A percentile compares a stretch with the other conserved stretches of the same genome.
Evolutionary conservation across 2,797 vertebrate species (phyloP).

Genomic region (Enteromius unitaeniatus): DNA sequence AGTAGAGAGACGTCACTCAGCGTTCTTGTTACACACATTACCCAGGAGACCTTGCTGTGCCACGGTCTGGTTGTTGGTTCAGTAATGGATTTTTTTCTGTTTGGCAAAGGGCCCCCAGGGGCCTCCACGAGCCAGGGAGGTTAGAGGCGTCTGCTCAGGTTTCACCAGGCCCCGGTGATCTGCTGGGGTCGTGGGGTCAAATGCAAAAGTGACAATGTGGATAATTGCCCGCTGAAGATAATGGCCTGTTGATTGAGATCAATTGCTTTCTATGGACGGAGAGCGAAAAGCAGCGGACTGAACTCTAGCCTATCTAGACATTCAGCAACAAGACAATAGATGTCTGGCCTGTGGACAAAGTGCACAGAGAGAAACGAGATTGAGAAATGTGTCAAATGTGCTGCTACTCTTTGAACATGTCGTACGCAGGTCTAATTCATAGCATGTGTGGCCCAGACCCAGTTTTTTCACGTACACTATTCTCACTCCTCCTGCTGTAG

Average conservation of each 20-base stretch:
- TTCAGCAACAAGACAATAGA: conserved; percentile 59
- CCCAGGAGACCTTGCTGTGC: conserved; percentile 80
- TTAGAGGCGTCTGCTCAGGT: conserved; percentile 85
- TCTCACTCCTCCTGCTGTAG: neutral
- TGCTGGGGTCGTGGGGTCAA: conserved; percentile 86
- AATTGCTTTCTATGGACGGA: conserved; percentile 83
- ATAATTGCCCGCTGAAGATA: conserved; percentile 95
- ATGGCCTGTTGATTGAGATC: conserved; percentile 93
- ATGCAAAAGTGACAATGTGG: conserved; percentile 95
- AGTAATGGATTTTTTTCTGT: conserved; percentile 83
- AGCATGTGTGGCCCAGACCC: conserved; percentile 21
- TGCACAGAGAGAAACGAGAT: conserved; percentile 17
- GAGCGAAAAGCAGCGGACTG: conserved; percentile 66
- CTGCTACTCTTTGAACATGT: neutral
- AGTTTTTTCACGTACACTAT: neutral
- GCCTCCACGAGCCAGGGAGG: conserved; percentile 89
- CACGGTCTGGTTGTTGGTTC: conserved; percentile 77
- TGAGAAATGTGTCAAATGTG: neutral
- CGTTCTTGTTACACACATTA: conserved; percentile 79
- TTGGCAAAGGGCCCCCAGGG: conserved; percentile 84
- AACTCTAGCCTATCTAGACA: conserved; percentile 56
- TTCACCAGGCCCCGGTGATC: conserved; percentile 88
- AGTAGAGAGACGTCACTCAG: conserved; percentile 10
- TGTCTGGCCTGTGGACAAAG: conserved; percentile 50
- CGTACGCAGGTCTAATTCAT: neutral